Evolutionary conservation across 2,113 vertebrate species (phyloP), one percentile per base, ranked within the genome.

Genomic region (Brachypteracias leptosomus): DNA sequence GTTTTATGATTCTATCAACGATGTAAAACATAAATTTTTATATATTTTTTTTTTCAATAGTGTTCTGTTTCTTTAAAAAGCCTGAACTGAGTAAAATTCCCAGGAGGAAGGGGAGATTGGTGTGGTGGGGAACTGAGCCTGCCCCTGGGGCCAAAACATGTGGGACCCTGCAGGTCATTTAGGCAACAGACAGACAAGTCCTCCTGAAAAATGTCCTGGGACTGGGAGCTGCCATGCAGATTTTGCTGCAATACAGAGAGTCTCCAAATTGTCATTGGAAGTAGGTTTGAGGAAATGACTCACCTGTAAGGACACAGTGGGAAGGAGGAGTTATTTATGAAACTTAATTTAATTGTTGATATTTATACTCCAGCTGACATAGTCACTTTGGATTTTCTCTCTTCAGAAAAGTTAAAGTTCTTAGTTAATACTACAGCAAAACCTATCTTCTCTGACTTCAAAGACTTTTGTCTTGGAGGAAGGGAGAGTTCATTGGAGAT

Each of bases 311-410:
- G 84, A 84, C 84, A 87, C 47, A 81, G 68, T 81, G 46, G 61
- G 80, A 91, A 93, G 72, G 65, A 66, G 6, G 2, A 91, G 73
- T 87, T 93, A 84, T 91, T 92, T 96, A 91, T 67, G 68, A 87
- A 78, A 25, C 9, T 94, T 78, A 62, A 78, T 74, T 70, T 80
- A 77, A 76, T 89, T 94, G 61, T 91, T 96, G 77, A 55, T 91
- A 77, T 91, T 91, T 89, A 70, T 67, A 70, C 36, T 93, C 80
- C 84, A 91, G 65, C 55, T 89, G 87, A 55, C 77, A 35, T 20
- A 91, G 65, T 78, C 61, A 51, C 19, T 94, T 94, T 5, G 22
- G 46, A 71, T 81, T 91, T 90, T 80, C 35, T 57, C 28, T 82
- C 42, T 89, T 81, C 51, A 71, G 36, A 86, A 38, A 76, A 93